Conservation (phyloP, 2,888 invertebrate species). For the Phymatocera aterrima region DNA sequence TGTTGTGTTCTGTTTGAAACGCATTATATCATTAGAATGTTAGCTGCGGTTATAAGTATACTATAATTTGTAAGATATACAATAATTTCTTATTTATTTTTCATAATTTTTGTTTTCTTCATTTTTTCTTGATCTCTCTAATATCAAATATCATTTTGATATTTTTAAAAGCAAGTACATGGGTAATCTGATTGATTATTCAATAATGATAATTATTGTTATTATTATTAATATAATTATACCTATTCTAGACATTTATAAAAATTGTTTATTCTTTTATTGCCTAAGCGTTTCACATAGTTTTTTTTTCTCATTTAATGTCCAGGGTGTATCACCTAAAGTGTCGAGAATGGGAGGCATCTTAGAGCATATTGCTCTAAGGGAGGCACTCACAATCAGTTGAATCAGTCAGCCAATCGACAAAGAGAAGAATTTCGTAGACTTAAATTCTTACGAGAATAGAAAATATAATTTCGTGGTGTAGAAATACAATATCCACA, state of each 20-base stretch:
- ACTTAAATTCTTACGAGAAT: too few species aligned
- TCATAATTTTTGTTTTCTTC: background rate
- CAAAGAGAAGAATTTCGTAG: too few species aligned
- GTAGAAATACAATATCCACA: too few species aligned
- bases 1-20: background rate
- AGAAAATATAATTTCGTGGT: too few species aligned
- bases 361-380: too few species aligned
- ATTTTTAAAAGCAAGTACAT: slow-evolving; percentile 24
- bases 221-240: too few species aligned
- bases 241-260: slow-evolving; percentile 42
- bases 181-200: slow-evolving; percentile 26
- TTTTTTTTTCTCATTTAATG: background rate
- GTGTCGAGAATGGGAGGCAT: too few species aligned
- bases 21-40: slow-evolving; percentile 6
- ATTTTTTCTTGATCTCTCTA: background rate
- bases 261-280: slow-evolving; percentile 41
- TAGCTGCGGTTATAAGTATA: background rate
- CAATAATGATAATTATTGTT: too few species aligned
- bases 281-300: slow-evolving; percentile 42
- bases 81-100: background rate
- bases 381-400: too few species aligned
- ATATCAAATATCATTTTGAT: slow-evolving; percentile 18
- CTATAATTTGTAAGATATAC: slow-evolving; percentile 4
- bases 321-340: too few species aligned
- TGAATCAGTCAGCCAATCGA: too few species aligned